Evolutionary conservation across 2,113 vertebrate genomes (phyloP), one percentile per base, ranked within the genome.

Genomic region (Nettapus auritus): DNA sequence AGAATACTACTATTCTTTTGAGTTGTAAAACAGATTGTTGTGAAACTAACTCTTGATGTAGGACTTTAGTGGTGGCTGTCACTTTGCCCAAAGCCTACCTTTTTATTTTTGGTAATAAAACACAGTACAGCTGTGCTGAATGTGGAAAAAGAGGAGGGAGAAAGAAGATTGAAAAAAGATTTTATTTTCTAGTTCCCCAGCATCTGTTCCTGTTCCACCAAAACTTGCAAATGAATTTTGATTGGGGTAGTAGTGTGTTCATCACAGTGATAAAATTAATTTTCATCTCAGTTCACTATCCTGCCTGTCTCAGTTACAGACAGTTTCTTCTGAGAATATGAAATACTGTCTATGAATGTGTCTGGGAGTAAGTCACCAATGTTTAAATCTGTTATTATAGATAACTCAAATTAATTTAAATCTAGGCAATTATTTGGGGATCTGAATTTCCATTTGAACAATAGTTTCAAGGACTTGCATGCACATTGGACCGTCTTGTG

Each of bases 361-460:
- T 91, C 75, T 93, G 73, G 59, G 67, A 96, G 57, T 80, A 55
- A 88, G 76, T 85, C 75, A 62, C 78, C 73, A 26, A 3, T 70
- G 56, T 95, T 91, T 84, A 79, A 62, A 40, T 67, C 80, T 48
- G 53, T 40, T 84, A 70, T 22, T 42, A 3, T 12, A 70, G 29
- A 82, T 89, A 95, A 42, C 67, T 96, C 75, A 89, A 34, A 62
- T 69, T 93, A 66, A 94, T 93, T 93, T 94, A 92, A 92, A 88
- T 95, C 18, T 90, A 74, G 67, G 93, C 42, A 91, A 93, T 87
- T 50, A 31, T 88, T 96, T 92, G 44, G 92, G 57, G 86, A 94
- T 92, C 88, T 93, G 79, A 90, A 93, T 96, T 94, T 94, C 29
- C 74, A 67, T 96, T 89, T 97, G 75, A 90, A 70, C 46, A 95